Evolutionary conservation across 2,797 vertebrate species (phyloP), one percentile per base, ranked within the genome.

Genomic region (Salarias fasciatus): DNA sequence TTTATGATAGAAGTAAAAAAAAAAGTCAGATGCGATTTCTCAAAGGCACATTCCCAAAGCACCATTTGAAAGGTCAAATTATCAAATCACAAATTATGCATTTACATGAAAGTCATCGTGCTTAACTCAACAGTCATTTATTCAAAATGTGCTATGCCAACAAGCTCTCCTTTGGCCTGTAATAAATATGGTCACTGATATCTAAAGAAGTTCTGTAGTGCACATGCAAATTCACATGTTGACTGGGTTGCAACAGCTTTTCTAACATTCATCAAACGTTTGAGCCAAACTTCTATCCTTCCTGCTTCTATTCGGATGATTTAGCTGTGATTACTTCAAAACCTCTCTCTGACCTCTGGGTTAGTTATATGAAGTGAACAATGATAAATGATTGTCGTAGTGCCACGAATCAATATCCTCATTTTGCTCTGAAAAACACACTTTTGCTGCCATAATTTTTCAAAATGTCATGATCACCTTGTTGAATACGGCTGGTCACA

Each of bases 41-140:
- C n/a, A 63, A 72, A 85, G 65, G 59, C 81, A 83, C 67, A 75
- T 80, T 83, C 54, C 62, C 67, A 86, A 84, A 75, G 79, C 87
- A 78, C 72, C 77, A 42, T 42, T 55, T 15, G 14, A 53, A 52
- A 53, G 41, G 11, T 75, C 76, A 67, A 83, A 79, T n/a, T n/a
- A n/a, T n/a, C n/a, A n/a, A n/a, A n/a, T n/a, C n/a, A 79, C n/a
- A 75, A 75, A 35, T n/a, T n/a, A 33, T 47, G n/a, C 69, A 66
- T 66, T 11, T 55, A 84, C 75, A 72, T 66, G 44, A 58, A 82
- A 47, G 50, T 65, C 33, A 61, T 53, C 36, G 78, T 49, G 72
- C 52, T 43, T 29, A 58, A 78, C 62, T 83, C 53, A 77, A 80
- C 73, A 76, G 36, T 75, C 24, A 68, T 60, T 71, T 70, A 88